These are phyloP conservation scores for Channallabes apus DNA, from an alignment of 2,797 vertebrate species.

Conservation along the genomic window DNA sequence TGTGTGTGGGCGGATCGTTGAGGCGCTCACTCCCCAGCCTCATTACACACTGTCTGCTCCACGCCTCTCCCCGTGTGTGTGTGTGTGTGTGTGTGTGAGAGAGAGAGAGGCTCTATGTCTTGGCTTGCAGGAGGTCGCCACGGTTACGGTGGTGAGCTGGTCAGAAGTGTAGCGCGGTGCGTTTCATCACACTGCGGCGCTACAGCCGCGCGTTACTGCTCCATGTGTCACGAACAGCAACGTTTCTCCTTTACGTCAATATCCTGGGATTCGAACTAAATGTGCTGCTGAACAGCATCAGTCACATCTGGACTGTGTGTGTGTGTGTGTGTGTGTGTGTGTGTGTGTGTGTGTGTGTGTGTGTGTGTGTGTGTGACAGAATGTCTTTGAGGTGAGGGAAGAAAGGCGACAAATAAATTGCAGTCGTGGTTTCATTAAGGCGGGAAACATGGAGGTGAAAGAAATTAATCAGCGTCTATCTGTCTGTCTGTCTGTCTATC, in stretches of 20 bases:
- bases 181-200: neutral
- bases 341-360: neutral
- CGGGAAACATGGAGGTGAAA: neutral
- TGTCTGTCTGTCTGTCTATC: neutral
- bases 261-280: neutral
- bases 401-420: constrained; percentile 26
- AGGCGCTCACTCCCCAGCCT: neutral
- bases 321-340: neutral
- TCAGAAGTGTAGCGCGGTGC: neutral
- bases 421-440: constrained; percentile 42
- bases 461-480: constrained; percentile 30
- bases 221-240: constrained; percentile 4
- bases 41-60: neutral
- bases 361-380: constrained; percentile 6
- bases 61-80: neutral
- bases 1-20: neutral
- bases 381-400: constrained; percentile 4
- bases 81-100: neutral
- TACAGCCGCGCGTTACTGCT: neutral
- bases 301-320: neutral
- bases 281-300: neutral
- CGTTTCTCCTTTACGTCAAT: constrained; percentile 17
- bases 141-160: neutral
- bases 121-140: neutral
- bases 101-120: neutral